phyloP scores from a whole-genome alignment of 2,113 vertebrate species.

The Riparia riparia region DNA sequence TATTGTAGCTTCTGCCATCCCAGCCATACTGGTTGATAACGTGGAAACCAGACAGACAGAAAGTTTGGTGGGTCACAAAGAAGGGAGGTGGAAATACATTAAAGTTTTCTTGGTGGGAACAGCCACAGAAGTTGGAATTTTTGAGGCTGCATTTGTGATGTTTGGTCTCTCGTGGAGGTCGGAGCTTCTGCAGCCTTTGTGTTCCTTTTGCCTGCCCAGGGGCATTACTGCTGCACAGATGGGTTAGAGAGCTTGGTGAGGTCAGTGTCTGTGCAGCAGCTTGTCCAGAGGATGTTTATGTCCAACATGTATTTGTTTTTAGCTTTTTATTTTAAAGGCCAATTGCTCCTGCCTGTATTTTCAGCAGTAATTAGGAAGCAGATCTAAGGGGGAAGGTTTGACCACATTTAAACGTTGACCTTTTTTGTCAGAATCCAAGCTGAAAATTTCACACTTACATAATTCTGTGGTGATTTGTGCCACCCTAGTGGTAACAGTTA shows the following conservation, averaged over 20 bases:
- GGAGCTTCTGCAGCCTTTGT: not conserved
- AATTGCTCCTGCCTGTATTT: not conserved
- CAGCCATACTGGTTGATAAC: accelerated
- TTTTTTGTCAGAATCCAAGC: not conserved
- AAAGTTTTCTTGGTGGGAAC: not conserved
- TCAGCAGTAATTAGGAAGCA: not conserved
- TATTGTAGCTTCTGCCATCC: not conserved
- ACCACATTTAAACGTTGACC: not conserved
- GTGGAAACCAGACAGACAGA: not conserved
- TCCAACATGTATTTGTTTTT: not conserved
- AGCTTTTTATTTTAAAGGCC: not conserved
- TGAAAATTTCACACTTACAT: not conserved
- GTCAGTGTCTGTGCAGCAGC: not conserved
- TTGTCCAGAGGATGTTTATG: not conserved
- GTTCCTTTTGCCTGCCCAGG: not conserved
- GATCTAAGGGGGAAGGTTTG: not conserved
- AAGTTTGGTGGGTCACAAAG: not conserved
- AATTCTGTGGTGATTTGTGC: not conserved
- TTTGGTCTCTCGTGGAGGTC: not conserved
- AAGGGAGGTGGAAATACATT: not conserved
- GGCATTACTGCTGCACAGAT: not conserved
- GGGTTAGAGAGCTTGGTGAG: not conserved
- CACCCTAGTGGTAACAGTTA: not conserved
- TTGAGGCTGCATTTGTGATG: accelerated
- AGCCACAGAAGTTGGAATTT: not conserved